A percentile compares a stretch with the other conserved stretches of the same genome.
Conservation (phyloP, 2,888 invertebrate species). For the Eupsilia transversa region DNA sequence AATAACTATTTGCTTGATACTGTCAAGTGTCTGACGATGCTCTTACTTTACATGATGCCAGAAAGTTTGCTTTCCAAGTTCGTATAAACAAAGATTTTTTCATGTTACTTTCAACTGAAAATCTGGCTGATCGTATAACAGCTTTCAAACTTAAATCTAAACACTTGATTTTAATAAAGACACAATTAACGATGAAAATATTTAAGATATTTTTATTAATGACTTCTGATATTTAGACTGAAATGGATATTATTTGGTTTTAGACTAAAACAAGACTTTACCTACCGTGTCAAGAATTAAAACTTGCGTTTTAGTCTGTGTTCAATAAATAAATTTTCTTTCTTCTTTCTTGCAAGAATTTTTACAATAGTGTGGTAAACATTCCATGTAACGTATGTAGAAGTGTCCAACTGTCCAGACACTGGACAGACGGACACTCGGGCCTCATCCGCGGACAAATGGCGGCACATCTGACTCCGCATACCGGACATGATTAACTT, state of each 20-base stretch:
- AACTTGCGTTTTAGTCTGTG: too few relatives aligned
- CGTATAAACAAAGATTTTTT: not conserved
- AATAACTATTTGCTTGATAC: not conserved
- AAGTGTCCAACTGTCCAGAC: slow-evolving; percentile 6
- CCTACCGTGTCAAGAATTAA: not conserved
- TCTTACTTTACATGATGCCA: not conserved
- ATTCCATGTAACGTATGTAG: slow-evolving; percentile 27
- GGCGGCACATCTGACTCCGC: slow-evolving; percentile 54
- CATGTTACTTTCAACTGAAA: not conserved
- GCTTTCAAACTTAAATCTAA: not conserved
- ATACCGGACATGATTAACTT: slow-evolving; percentile 58
- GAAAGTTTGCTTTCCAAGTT: not conserved
- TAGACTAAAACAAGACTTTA: not conserved
- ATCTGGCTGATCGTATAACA: not conserved
- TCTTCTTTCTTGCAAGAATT: too few relatives aligned
- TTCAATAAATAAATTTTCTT: too few relatives aligned
- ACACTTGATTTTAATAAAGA: not conserved
- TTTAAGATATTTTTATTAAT: too few relatives aligned
- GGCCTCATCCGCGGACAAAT: slow-evolving; percentile 59
- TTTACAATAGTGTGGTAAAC: slow-evolving; percentile 6
- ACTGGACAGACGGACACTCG: slow-evolving; percentile 11
- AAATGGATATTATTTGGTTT: not conserved
- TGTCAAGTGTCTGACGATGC: not conserved
- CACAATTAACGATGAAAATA: not conserved
- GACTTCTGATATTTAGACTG: not conserved